Conservation (phyloP, 2,888 invertebrate species). For the Siphlonurus alternatus region DNA sequence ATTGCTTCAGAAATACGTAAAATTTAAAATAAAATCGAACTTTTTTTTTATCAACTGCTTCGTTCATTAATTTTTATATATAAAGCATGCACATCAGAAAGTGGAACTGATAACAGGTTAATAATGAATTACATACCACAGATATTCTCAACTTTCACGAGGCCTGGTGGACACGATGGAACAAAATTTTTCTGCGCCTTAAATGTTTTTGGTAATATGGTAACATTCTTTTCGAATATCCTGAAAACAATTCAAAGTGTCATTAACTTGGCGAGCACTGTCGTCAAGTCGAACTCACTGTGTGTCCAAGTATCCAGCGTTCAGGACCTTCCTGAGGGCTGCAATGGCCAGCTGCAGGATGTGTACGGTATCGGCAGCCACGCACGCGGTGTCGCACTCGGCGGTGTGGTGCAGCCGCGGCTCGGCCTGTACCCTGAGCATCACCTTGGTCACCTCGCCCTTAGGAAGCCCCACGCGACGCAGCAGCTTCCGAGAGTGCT, state of each 20-base stretch:
- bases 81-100: too few relatives aligned
- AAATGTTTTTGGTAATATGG: constrained; percentile 7
- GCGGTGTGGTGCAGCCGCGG: not conserved
- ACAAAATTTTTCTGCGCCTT: constrained; percentile 6
- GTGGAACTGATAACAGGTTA: too few relatives aligned
- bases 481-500: constrained; percentile 7
- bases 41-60: too few relatives aligned
- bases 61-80: too few relatives aligned
- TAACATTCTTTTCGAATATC: constrained; percentile 4
- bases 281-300: not conserved
- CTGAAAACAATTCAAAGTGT: not conserved
- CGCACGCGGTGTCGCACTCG: not conserved
- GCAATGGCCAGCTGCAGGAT: not conserved
- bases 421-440: not conserved
- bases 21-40: not conserved
- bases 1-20: not conserved
- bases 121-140: constrained; percentile 5
- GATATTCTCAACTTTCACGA: constrained; percentile 1
- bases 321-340: not conserved
- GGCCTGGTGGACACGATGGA: constrained; percentile 1
- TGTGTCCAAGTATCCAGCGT: not conserved
- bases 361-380: not conserved
- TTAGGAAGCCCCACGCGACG: not conserved
- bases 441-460: constrained; percentile 7
- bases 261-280: not conserved